These are phyloP conservation scores for Enteromius trimaculatus DNA, from an alignment of 2,797 vertebrate genomes.

Conservation along the genomic window DNA sequence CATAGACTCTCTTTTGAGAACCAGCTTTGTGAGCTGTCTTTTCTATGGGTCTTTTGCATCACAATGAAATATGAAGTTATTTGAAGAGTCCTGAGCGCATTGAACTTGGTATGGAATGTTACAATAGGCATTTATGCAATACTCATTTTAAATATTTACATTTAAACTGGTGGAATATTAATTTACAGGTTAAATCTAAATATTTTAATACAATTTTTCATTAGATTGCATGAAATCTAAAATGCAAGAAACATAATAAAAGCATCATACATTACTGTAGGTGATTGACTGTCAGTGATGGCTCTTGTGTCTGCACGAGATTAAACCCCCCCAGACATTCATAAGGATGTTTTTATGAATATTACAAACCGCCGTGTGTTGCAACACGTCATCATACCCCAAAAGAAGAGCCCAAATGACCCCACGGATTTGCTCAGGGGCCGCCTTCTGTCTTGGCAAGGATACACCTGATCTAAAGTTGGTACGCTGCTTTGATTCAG, in stretches of 20 bases:
- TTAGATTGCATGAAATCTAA: not conserved
- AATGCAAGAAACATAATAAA: not conserved
- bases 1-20: conserved; percentile 1
- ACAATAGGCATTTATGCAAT: not conserved
- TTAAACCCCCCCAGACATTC: not conserved
- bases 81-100: not conserved
- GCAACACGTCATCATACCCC: conserved; percentile 13
- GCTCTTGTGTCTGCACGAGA: not conserved
- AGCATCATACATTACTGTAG: not conserved
- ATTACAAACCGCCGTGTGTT: conserved; percentile 30
- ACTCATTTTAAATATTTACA: not conserved
- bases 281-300: not conserved
- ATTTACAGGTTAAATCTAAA: not conserved
- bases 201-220: not conserved
- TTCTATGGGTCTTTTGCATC: conserved; percentile 11
- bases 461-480: conserved; percentile 19
- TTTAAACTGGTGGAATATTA: not conserved
- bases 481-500: conserved; percentile 20
- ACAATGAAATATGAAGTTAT: not conserved
- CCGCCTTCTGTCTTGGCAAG: conserved; percentile 23
- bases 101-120: not conserved
- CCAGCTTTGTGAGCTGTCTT: not conserved
- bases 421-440: not conserved
- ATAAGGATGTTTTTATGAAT: conserved; percentile 28
- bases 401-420: conserved; percentile 5